Evolutionary conservation across 2,113 vertebrate genomes (phyloP).

Genomic region (Coptodon bakossiorum): DNA sequence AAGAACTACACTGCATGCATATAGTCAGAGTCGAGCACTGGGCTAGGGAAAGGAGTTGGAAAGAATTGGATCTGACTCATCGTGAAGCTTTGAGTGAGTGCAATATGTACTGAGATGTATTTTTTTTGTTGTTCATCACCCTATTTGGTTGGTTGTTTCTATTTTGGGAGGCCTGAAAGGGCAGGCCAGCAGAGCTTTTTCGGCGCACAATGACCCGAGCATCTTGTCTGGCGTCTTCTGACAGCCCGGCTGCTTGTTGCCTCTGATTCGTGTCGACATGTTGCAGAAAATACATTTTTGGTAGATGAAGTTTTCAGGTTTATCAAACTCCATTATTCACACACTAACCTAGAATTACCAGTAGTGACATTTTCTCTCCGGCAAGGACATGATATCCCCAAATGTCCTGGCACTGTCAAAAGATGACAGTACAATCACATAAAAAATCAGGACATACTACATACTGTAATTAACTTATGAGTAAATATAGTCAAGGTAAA

Average conservation of each 20-base stretch:
- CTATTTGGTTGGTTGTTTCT: not conserved
- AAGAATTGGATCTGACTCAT: not conserved
- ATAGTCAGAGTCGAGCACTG: not conserved
- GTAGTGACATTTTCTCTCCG: not conserved
- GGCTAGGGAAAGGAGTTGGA: not conserved
- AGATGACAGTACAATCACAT: not conserved
- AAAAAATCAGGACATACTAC: not conserved
- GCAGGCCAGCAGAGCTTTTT: not conserved
- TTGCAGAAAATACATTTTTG: not conserved
- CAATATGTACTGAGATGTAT: not conserved
- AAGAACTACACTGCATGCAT: not conserved
- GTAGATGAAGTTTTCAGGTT: not conserved
- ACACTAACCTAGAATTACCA: not conserved
- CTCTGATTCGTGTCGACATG: not conserved
- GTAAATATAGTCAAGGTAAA: not conserved
- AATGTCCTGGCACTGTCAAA: not conserved
- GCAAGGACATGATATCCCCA: not conserved
- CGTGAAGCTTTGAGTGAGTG: not conserved
- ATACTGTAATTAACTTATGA: not conserved
- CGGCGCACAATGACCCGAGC: rapidly evolving
- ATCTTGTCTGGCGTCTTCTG: not conserved
- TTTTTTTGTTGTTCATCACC: not conserved
- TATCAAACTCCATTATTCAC: not conserved
- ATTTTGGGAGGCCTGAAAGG: not conserved
- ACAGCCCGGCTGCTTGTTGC: not conserved